Evolutionary conservation across 2,113 vertebrate species (phyloP).

Genomic region (Xenopus tropicalis): UCB_Xtro_10.0 CM004444.2:156892001-156892500

Average conservation of each 20-base stretch:
- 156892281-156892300: constrained; percentile 41
- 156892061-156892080: too few relatives aligned
- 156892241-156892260: constrained; percentile 27
- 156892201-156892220: background rate
- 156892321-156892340: constrained; percentile 15
- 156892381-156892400: constrained; percentile 24
- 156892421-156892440: constrained; percentile 36
- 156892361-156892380: constrained; percentile 29
- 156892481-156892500: constrained; percentile 39
- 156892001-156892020: too few relatives aligned
- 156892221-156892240: constrained; percentile 8
- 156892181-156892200: too few relatives aligned
- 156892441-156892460: constrained; percentile 30
- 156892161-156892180: too few relatives aligned
- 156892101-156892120: too few relatives aligned
- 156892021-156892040: too few relatives aligned
- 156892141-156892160: too few relatives aligned
- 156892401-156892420: constrained; percentile 19
- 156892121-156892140: too few relatives aligned
- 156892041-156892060: too few relatives aligned
- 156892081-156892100: too few relatives aligned
- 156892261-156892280: constrained; percentile 19
- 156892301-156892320: constrained; percentile 36
- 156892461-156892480: constrained; percentile 29
- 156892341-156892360: constrained; percentile 42